Conservation (phyloP, 2,797 vertebrate genomes). For the Sebastes reedi region DNA sequence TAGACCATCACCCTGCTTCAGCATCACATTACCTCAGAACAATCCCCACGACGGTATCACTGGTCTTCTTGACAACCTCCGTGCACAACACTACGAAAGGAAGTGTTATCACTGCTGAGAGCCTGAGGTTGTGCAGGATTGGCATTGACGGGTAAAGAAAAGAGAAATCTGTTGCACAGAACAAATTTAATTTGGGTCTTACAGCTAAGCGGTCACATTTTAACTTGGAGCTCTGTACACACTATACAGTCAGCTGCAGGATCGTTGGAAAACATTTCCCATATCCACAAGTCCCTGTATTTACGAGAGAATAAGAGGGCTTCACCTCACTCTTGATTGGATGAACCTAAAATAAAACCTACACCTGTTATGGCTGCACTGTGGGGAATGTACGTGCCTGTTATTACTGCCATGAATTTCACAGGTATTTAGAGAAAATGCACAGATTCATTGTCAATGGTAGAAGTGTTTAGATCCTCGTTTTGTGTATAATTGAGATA, state of each 20-base stretch:
- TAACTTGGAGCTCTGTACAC: not conserved
- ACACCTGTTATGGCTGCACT: not conserved
- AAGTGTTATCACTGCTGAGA: not conserved
- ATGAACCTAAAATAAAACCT: not conserved
- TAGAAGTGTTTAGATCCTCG: not conserved
- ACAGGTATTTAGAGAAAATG: not conserved
- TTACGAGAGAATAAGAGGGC: not conserved
- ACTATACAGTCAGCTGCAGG: not conserved
- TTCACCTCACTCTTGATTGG: not conserved
- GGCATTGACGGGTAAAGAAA: not conserved
- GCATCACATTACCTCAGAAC: slow-evolving; percentile 25
- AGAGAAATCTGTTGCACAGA: not conserved
- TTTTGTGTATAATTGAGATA: not conserved
- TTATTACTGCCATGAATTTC: not conserved
- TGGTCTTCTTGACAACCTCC: not conserved
- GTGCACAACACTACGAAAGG: not conserved
- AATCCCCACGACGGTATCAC: slow-evolving; percentile 4
- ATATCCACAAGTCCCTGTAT: not conserved
- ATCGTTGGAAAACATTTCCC: not conserved
- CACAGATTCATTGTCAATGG: not conserved
- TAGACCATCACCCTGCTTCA: not conserved
- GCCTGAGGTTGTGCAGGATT: not conserved
- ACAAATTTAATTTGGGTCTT: not conserved
- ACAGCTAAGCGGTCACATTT: not conserved
- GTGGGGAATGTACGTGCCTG: too few species aligned